Percentiles rank a stretch among this genome's conserved stretches.
Evolutionary conservation across 2,888 invertebrate species (phyloP).

Genomic region (Eupithecia tripunctaria): DNA sequence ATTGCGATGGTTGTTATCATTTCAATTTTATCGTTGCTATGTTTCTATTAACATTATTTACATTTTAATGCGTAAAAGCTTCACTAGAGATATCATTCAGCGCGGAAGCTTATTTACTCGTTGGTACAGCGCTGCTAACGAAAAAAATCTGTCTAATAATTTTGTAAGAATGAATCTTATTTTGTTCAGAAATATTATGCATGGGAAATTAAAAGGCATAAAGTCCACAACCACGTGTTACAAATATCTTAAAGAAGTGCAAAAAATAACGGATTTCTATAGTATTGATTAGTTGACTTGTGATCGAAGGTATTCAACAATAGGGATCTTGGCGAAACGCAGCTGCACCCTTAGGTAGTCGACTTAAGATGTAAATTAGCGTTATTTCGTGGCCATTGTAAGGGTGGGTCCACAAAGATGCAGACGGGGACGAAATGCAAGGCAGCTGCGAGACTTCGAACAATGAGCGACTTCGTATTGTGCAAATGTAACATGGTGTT

Average conservation of each 20-base stretch:
- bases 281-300: constrained; percentile 64
- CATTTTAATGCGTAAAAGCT: not conserved
- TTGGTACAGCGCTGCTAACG: not conserved
- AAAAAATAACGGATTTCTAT: constrained; percentile 51
- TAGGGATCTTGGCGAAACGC: constrained; percentile 66
- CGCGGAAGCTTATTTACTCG: not conserved
- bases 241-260: constrained; percentile 40
- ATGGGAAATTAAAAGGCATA: constrained; percentile 3
- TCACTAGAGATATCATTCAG: not conserved
- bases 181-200: not conserved
- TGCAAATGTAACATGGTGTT: constrained; percentile 78
- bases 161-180: not conserved
- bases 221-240: constrained; percentile 15
- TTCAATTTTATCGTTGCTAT: constrained; percentile 10
- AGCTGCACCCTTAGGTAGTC: constrained; percentile 80
- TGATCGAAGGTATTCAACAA: constrained; percentile 65
- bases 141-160: not conserved
- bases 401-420: constrained; percentile 74
- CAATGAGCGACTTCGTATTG: constrained; percentile 72
- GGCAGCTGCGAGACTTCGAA: constrained; percentile 82
- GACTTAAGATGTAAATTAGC: constrained; percentile 84
- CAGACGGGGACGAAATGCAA: constrained; percentile 81
- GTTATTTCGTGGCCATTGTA: constrained; percentile 75
- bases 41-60: not conserved
- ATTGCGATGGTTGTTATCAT: constrained; percentile 15